These are phyloP conservation scores for Dissostichus mawsoni DNA, from an alignment of 2,113 vertebrate species.

Conservation along the genomic window DNA sequence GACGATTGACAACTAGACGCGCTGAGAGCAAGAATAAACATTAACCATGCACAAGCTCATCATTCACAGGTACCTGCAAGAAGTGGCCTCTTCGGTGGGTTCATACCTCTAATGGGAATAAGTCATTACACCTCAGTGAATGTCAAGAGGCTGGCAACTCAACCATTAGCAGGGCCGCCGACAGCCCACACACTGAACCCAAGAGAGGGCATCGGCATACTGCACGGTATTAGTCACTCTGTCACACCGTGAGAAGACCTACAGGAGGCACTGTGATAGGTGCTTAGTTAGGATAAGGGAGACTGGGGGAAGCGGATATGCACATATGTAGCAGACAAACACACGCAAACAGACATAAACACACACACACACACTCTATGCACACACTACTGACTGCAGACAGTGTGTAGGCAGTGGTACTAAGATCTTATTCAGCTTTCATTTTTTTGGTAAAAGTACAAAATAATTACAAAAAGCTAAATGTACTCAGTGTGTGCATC, in stretches of 20 bases:
- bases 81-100: slow-evolving; percentile 21
- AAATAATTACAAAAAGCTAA: too few relatives aligned
- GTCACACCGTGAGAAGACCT: slow-evolving; percentile 8
- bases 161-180: slow-evolving; percentile 29
- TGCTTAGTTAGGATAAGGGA: not conserved
- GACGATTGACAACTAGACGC: not conserved
- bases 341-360: not conserved
- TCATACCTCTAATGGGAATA: slow-evolving; percentile 25
- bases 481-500: too few relatives aligned
- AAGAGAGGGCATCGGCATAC: slow-evolving; percentile 33
- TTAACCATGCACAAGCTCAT: not conserved
- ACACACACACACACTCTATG: not conserved
- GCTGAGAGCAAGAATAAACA: not conserved
- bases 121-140: slow-evolving; percentile 35
- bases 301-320: not conserved
- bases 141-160: slow-evolving; percentile 57
- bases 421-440: too few relatives aligned
- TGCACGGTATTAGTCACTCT: slow-evolving; percentile 42
- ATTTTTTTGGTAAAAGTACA: too few relatives aligned
- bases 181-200: slow-evolving; percentile 43
- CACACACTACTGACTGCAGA: not conserved
- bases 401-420: too few relatives aligned
- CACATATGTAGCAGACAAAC: not conserved
- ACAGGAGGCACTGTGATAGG: not conserved
- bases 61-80: slow-evolving; percentile 5